Evolutionary conservation across 2,888 invertebrate species (phyloP), one percentile per base, ranked within the genome.

Genomic region (Ornithoptera alexandrae): DNA sequence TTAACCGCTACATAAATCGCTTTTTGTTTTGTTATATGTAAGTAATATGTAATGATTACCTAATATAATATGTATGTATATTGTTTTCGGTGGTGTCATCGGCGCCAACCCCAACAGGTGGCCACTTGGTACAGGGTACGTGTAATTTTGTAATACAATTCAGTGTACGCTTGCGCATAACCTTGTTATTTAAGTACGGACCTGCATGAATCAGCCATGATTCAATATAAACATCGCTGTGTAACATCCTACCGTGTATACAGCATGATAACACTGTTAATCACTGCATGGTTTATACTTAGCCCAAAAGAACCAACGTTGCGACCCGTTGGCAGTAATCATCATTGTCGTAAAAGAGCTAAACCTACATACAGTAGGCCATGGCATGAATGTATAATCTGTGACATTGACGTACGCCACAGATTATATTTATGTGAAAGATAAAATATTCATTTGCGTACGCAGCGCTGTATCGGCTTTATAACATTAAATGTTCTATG

Each of bases 71-170:
- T 84, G 77, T 85, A 85, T 87, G 85, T 89, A 87, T 89, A 87
- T 90, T 91, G 91, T 92, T 92, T 92, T 91, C 92, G 91, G 92
- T 92, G 91, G 88, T 84, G 91, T 82, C 82, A 83, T 84, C 82
- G 83, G 81, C 84, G 84, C 78, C 80, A 75, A 53, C 88, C 83
- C 88, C 57, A 56, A 84, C 95, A 97, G 97, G 97, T 97, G 95
- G 96, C 97, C 93, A 95, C 96, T 94, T 97, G 97, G 97, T 97
- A 95, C 95, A 95, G 96, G 97, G 97, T 97, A 97, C 94, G 97
- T 96, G 93, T 75, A 64, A 75, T 74, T 85, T 81, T 82, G 46
- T 80, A 75, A 68, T 75, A 74, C 63, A 63, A 70, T 36, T 59
- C 56, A 63, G 70, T 70, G 67, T 67, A 67, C 46, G 70, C 70